Evolutionary conservation across 23 tunicate genomes (phyloP), one percentile per base, ranked within the genome.

Genomic region (Trididemnum miniatum): DNA sequence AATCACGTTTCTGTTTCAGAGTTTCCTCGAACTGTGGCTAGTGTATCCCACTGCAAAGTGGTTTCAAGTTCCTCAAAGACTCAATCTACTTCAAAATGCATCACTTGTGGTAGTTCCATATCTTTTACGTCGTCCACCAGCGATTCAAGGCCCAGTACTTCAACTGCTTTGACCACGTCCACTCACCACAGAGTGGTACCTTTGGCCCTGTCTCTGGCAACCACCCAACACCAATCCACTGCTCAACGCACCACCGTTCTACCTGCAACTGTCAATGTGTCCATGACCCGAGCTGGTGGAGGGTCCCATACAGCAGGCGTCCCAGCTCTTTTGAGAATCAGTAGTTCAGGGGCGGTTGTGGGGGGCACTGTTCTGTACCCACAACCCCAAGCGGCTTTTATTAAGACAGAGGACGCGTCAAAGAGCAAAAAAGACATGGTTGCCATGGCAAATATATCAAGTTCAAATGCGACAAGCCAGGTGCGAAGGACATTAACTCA

Each of bases 251-350:
- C 89, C 1, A 85, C 89, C 0, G 83, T 85, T 0, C 77, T 85
- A 1, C 89, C 89, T 0, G 89, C 89, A 12, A 76, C 89, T 2
- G 83, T 85, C 12, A 85, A 82, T 22, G 78, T 85, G 28, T 67
- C 90, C 23, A 79, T 71, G 72, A 9, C 78, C 32, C 71, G 80
- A 2, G 80, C 71, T 2, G 77, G 77, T 27, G 84, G 74, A 30
- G 74, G 73, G 31, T 33, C 77, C 2, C 87, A 83, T 37, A 71
- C 87, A 2, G 29, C 90, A 22, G 90, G 90, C 0, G 90, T 86
- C 59, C 90, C 90, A 0, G 90, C 90, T 20, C 54, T 86, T 27
- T 71, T 86, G 62, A 36, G 83, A 9, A 86, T 86, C 40, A 85
- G 82, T 51, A 78, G 80, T 23, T 65, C 90, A 1, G 90, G 90